Conservation (phyloP, 1,140 invertebrate genomes). For the Zelostemma sp. region DNA sequence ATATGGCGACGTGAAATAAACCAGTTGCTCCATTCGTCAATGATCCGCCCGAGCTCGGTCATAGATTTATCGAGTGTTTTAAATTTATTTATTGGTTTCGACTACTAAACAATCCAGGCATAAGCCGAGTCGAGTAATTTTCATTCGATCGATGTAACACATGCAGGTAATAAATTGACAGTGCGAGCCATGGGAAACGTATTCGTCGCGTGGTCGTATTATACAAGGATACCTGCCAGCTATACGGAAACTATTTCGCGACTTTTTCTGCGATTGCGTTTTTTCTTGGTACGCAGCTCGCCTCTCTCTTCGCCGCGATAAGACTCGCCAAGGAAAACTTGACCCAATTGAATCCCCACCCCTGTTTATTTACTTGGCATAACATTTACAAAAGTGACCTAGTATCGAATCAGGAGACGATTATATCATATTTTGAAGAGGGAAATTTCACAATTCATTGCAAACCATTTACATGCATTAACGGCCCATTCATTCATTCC, state of each 20-base stretch:
- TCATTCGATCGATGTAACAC: slow-evolving; percentile 30
- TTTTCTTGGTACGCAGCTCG: slow-evolving; percentile 6
- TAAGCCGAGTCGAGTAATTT: slow-evolving; percentile 21
- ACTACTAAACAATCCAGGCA: slow-evolving; percentile 19
- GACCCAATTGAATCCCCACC: slow-evolving; percentile 21
- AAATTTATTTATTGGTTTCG: background rate
- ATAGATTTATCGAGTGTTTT: background rate
- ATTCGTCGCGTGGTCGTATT: slow-evolving; percentile 36
- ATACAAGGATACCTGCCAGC: background rate
- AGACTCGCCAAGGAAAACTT: slow-evolving; percentile 19
- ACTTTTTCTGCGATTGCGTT: slow-evolving; percentile 28
- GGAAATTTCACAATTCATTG: slow-evolving; percentile 28
- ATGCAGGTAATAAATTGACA: slow-evolving; percentile 35
- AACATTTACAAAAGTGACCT: slow-evolving; percentile 10
- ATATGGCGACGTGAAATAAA: too few relatives aligned
- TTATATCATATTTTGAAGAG: slow-evolving; percentile 25
- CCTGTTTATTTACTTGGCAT: slow-evolving; percentile 9
- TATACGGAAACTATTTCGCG: background rate
- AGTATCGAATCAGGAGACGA: slow-evolving; percentile 13
- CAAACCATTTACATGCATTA: slow-evolving; percentile 10
- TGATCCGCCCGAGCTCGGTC: too few relatives aligned
- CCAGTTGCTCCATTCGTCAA: too few relatives aligned
- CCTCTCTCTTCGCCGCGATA: slow-evolving; percentile 5
- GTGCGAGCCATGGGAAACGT: slow-evolving; percentile 27
- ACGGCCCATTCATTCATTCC: background rate